phyloP scores from a whole-genome alignment of 1,140 invertebrate species.

The Drosophila funebris region DNA sequence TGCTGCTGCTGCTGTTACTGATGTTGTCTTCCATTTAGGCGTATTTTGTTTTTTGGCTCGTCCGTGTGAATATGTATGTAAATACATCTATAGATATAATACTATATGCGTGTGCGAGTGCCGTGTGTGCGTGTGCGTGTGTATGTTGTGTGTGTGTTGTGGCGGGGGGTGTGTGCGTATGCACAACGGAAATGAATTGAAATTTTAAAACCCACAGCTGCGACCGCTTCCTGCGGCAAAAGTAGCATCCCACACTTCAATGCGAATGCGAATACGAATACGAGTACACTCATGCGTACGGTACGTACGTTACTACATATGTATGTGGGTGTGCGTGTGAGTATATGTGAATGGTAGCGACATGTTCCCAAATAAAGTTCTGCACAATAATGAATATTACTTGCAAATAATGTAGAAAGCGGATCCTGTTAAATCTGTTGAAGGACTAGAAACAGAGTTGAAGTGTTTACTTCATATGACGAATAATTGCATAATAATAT shows the following conservation, averaged over 20 bases:
- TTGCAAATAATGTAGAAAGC: background rate
- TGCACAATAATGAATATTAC: constrained; percentile 27
- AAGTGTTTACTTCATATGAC: too few species aligned
- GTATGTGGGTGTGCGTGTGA: constrained; percentile 8
- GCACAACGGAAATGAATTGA: constrained; percentile 81
- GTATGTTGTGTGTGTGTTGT: background rate
- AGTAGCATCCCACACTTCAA: constrained; percentile 67
- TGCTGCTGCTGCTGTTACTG: constrained; percentile 17
- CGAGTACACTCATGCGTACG: constrained; percentile 31
- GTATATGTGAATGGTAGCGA: constrained; percentile 5
- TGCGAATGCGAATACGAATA: constrained; percentile 10
- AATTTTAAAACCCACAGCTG: constrained; percentile 82
- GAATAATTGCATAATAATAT: too few species aligned
- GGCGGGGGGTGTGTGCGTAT: constrained; percentile 33
- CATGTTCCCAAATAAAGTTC: constrained; percentile 25
- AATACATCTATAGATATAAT: constrained; percentile 14
- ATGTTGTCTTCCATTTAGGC: constrained; percentile 73
- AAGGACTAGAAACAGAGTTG: too few species aligned
- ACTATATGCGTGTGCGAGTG: background rate
- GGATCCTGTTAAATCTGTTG: too few species aligned
- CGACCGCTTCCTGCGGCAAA: constrained; percentile 80
- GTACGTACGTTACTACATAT: too few species aligned
- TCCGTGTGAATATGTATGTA: constrained; percentile 8
- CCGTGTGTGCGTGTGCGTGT: constrained; percentile 11
- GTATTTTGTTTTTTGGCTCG: constrained; percentile 50